A percentile compares a stretch with the other conserved stretches of the same genome.
These are phyloP conservation scores for Bucorvus abyssinicus DNA, from an alignment of 2,797 vertebrate genomes.

Conservation along the genomic window DNA sequence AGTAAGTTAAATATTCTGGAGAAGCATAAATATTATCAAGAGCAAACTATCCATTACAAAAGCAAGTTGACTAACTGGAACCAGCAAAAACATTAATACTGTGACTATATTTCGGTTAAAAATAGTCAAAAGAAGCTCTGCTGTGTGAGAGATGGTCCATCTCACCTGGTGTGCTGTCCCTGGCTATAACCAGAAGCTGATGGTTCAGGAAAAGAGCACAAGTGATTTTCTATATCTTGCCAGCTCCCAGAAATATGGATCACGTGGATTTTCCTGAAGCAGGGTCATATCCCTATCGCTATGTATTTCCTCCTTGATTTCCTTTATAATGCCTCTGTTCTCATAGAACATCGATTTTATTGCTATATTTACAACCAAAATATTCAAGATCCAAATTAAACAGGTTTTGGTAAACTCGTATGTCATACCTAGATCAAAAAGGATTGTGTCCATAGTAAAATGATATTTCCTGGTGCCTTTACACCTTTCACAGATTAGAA, in stretches of 20 bases:
- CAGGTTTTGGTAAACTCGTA: background rate
- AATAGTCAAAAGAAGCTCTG: background rate
- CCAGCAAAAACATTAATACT: background rate
- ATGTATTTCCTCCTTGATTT: background rate
- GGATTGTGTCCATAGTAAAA: background rate
- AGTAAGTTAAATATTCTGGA: background rate
- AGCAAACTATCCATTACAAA: background rate
- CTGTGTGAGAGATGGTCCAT: background rate
- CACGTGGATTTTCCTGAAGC: background rate
- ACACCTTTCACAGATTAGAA: background rate
- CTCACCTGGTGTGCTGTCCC: background rate
- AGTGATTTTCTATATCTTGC: background rate
- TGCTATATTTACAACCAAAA: background rate
- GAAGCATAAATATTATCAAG: background rate
- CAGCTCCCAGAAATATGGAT: background rate
- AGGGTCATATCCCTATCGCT: background rate
- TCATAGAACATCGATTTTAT: background rate
- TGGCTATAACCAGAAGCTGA: background rate
- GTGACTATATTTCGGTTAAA: background rate
- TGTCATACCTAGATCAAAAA: background rate
- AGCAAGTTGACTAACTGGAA: background rate
- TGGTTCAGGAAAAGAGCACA: background rate
- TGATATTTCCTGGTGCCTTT: background rate
- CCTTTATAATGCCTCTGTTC: background rate
- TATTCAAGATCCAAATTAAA: background rate